A percentile compares a stretch with the other conserved stretches of the same genome.
Evolutionary conservation across 1,140 invertebrate genomes (phyloP).

Genomic region (Musca domestica): DNA sequence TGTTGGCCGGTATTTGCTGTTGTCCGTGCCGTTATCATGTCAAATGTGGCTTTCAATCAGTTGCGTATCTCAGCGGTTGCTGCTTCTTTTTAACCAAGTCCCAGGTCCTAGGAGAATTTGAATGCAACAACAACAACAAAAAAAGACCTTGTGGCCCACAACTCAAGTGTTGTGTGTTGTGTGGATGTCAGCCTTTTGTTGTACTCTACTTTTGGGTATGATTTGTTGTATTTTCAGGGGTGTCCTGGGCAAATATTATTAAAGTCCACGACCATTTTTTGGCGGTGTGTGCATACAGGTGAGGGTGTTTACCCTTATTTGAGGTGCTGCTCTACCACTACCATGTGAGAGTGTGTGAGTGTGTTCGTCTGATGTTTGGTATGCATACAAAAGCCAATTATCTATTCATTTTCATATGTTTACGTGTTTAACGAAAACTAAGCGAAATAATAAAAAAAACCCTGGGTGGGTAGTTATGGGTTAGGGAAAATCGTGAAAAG

Average conservation of each 20-base stretch:
- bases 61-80: constrained; percentile 27
- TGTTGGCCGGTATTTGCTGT: background rate
- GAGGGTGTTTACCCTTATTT: constrained; percentile 20
- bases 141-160: background rate
- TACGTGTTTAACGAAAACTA: constrained; percentile 16
- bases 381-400: constrained; percentile 23
- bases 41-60: constrained; percentile 49
- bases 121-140: too few species aligned
- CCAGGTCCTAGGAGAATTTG: too few species aligned
- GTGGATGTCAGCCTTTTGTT: too few species aligned
- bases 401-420: constrained; percentile 18
- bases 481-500: background rate
- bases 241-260: constrained; percentile 17
- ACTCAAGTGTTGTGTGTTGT: too few species aligned
- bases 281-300: background rate
- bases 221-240: constrained; percentile 7
- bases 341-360: constrained; percentile 25
- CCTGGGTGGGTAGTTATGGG: background rate
- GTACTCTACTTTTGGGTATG: background rate
- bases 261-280: background rate
- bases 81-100: too few species aligned
- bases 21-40: constrained; percentile 12
- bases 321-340: too few species aligned
- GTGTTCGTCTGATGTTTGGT: constrained; percentile 24
- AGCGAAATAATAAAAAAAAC: background rate